Evolutionary conservation across 2,797 vertebrate species (phyloP).

Genomic region (Melanotaenia pygmaea): DNA sequence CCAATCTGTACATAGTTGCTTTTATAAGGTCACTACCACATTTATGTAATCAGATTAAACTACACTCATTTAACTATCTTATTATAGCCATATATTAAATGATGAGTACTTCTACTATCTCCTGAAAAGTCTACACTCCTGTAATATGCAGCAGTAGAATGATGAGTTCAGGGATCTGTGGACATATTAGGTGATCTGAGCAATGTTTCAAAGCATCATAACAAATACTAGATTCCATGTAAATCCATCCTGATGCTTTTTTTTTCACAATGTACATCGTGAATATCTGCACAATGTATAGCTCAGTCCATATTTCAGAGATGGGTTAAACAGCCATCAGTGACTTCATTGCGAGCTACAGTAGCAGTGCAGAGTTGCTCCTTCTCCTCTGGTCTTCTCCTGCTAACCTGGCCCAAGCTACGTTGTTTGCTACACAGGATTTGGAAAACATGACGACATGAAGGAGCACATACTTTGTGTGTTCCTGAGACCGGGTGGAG

Average conservation of each 20-base stretch:
- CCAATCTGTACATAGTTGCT: too few relatives aligned
- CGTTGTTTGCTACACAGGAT: conserved; percentile 62
- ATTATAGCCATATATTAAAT: too few relatives aligned
- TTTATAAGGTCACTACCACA: too few relatives aligned
- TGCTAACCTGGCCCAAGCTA: conserved; percentile 24
- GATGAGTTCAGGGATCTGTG: neutral
- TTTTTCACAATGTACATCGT: too few relatives aligned
- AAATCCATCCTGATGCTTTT: neutral
- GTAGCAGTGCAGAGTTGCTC: neutral
- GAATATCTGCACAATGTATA: neutral
- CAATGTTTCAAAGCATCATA: neutral
- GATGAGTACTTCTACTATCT: too few relatives aligned
- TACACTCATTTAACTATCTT: too few relatives aligned
- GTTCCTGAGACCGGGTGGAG: conserved; percentile 62
- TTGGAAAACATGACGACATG: conserved; percentile 76
- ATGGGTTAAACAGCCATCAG: neutral
- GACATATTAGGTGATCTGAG: neutral
- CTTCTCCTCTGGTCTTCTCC: conserved; percentile 15
- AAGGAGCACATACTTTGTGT: conserved; percentile 37
- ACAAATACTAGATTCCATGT: neutral
- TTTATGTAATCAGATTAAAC: too few relatives aligned
- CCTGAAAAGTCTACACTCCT: too few relatives aligned
- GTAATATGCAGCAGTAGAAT: neutral
- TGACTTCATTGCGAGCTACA: neutral
- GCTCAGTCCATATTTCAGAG: too few relatives aligned